Evolutionary conservation across 2,113 vertebrate species (phyloP).

Genomic region (Mastomys natalensis): DNA sequence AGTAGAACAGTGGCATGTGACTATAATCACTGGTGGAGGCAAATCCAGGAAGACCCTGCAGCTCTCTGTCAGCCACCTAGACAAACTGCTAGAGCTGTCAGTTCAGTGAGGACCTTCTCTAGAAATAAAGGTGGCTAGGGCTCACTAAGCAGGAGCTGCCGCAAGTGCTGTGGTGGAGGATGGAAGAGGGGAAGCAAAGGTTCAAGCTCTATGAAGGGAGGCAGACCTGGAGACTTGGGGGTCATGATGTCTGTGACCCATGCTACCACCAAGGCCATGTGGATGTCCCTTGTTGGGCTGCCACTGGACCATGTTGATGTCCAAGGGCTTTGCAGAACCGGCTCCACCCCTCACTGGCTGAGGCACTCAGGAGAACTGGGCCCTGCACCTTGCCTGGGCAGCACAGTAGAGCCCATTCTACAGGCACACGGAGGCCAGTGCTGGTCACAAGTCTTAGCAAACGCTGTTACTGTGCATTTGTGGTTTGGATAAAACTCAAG

Average conservation of each 20-base stretch:
- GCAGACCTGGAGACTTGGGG: too few species aligned
- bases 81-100: neutral
- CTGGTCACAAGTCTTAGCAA: neutral
- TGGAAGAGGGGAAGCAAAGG: neutral
- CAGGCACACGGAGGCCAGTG: neutral
- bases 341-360: neutral
- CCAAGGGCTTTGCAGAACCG: neutral
- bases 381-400: neutral
- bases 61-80: too few species aligned
- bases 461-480: neutral
- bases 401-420: neutral
- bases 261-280: neutral
- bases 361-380: neutral
- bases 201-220: neutral
- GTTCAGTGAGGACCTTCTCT: neutral
- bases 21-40: neutral
- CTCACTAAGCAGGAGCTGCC: neutral
- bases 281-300: neutral
- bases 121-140: neutral
- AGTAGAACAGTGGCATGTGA: neutral
- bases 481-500: neutral
- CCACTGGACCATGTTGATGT: neutral
- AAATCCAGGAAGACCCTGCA: neutral
- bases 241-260: neutral
- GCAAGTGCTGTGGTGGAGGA: neutral